A percentile compares a stretch with the other conserved stretches of the same genome.
Evolutionary conservation across 1,140 invertebrate species (phyloP).

Genomic region (Apis dorsata): DNA sequence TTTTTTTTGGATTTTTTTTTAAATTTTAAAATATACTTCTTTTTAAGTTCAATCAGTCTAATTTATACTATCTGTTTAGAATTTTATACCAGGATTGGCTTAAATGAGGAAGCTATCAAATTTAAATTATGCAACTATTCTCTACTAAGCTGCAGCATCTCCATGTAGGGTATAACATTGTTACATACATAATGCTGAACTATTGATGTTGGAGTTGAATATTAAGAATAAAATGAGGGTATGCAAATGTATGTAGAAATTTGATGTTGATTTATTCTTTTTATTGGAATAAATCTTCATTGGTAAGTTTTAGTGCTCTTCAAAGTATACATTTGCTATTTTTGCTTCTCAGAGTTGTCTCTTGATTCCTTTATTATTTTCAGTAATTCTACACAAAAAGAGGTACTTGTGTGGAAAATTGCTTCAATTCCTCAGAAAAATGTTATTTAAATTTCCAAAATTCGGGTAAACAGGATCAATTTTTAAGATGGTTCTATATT

Average conservation of each 20-base stretch:
- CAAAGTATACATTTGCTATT: slow-evolving; percentile 22
- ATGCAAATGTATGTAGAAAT: slow-evolving; percentile 29
- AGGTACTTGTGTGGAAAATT: slow-evolving; percentile 31
- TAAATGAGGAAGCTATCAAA: slow-evolving; percentile 16
- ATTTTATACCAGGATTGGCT: slow-evolving; percentile 31
- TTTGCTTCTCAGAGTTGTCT: slow-evolving; percentile 20
- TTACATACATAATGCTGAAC: slow-evolving; percentile 5
- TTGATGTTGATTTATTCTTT: slow-evolving; percentile 38
- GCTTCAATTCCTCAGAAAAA: slow-evolving; percentile 22
- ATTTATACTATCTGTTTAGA: slow-evolving; percentile 32
- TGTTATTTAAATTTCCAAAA: slow-evolving; percentile 29
- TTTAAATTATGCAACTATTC: slow-evolving; percentile 23
- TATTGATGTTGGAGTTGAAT: slow-evolving; percentile 8
- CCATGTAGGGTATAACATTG: slow-evolving; percentile 19
- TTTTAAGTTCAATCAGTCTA: slow-evolving; percentile 12
- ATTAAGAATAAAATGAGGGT: slow-evolving; percentile 4
- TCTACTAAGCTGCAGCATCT: slow-evolving; percentile 10
- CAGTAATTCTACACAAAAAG: slow-evolving; percentile 44
- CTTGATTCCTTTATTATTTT: slow-evolving; percentile 37
- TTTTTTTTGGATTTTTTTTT: background rate
- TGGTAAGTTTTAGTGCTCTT: slow-evolving; percentile 28
- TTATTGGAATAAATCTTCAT: slow-evolving; percentile 31
- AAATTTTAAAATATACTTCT: background rate
- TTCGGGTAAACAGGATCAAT: slow-evolving; percentile 4
- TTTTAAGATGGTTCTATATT: slow-evolving; percentile 25